Evolutionary conservation across 2,888 invertebrate species (phyloP).

Genomic region (Pseudococcus jackbeardsleyi): DNA sequence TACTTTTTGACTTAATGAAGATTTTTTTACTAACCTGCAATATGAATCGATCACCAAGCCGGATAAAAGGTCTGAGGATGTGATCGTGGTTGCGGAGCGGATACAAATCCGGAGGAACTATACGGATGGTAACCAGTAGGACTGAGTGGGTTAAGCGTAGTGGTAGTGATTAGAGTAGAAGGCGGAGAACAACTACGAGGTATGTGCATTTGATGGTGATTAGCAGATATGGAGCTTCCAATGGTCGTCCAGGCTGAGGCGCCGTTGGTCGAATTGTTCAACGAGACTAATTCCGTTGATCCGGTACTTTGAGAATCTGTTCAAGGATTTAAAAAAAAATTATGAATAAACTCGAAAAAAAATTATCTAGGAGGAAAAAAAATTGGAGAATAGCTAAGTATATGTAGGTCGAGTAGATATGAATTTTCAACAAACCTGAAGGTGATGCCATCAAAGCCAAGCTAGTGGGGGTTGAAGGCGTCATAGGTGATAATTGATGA

Average conservation of each 20-base stretch:
- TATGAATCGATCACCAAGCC: conserved; percentile 67
- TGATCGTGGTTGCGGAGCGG: conserved; percentile 66
- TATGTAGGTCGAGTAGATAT: background rate
- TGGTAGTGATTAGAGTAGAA: conserved; percentile 64
- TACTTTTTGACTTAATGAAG: background rate
- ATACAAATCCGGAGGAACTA: conserved; percentile 61
- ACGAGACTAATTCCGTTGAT: conserved; percentile 67
- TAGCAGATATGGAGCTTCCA: conserved; percentile 38
- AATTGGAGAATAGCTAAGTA: too few relatives aligned
- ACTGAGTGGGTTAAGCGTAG: conserved; percentile 66
- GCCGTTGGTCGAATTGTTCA: conserved; percentile 66
- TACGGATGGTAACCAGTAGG: conserved; percentile 66
- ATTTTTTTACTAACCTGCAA: conserved; percentile 7
- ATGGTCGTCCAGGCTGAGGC: conserved; percentile 67
- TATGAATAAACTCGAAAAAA: background rate
- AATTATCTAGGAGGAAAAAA: too few relatives aligned
- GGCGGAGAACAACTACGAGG: conserved; percentile 63
- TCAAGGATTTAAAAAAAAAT: background rate
- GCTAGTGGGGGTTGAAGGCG: conserved; percentile 67
- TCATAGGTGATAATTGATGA: conserved; percentile 67
- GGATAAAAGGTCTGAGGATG: conserved; percentile 68
- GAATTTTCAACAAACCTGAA: conserved; percentile 65
- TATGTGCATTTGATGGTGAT: conserved; percentile 65
- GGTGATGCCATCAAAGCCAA: conserved; percentile 67
- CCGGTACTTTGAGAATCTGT: conserved; percentile 65